Percentiles rank a stretch among this genome's conserved stretches.
Evolutionary conservation across 2,113 vertebrate genomes (phyloP).

Genomic region (Triplophysa rosa): DNA sequence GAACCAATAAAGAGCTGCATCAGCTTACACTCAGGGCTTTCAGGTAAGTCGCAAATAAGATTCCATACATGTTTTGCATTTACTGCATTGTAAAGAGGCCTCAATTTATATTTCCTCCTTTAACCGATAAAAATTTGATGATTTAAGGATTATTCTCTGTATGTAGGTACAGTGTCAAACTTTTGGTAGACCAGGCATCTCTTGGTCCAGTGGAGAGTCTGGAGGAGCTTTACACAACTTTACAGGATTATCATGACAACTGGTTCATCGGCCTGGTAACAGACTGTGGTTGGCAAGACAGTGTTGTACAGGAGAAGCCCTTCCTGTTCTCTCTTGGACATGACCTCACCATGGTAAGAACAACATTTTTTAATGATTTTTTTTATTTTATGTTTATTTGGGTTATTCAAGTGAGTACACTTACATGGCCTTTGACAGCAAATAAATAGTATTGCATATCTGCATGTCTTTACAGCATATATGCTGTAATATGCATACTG

Average conservation of each 20-base stretch:
- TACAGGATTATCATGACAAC: slow-evolving; percentile 88
- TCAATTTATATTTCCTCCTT: neutral
- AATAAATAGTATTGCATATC: neutral
- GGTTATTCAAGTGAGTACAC: too few species aligned
- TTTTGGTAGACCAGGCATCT: slow-evolving; percentile 95
- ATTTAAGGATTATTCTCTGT: slow-evolving; percentile 15
- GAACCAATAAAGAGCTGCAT: slow-evolving; percentile 86
- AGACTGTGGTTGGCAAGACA: slow-evolving; percentile 89
- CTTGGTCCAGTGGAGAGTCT: slow-evolving; percentile 86
- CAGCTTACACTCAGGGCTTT: slow-evolving; percentile 89
- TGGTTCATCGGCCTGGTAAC: slow-evolving; percentile 94
- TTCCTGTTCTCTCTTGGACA: slow-evolving; percentile 93
- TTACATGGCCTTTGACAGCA: too few species aligned
- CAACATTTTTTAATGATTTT: too few species aligned
- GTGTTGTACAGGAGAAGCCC: slow-evolving; percentile 90
- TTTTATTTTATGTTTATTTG: too few species aligned
- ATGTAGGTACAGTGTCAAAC: slow-evolving; percentile 90
- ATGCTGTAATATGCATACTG: neutral
- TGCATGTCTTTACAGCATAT: too few species aligned
- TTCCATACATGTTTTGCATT: neutral
- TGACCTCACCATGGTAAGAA: slow-evolving; percentile 88
- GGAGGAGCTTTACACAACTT: slow-evolving; percentile 81
- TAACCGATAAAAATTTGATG: neutral
- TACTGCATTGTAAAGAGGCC: neutral
- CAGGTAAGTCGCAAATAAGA: slow-evolving; percentile 75